Conservation (phyloP, 2,888 invertebrate species). For the Melanostoma scalare region DNA sequence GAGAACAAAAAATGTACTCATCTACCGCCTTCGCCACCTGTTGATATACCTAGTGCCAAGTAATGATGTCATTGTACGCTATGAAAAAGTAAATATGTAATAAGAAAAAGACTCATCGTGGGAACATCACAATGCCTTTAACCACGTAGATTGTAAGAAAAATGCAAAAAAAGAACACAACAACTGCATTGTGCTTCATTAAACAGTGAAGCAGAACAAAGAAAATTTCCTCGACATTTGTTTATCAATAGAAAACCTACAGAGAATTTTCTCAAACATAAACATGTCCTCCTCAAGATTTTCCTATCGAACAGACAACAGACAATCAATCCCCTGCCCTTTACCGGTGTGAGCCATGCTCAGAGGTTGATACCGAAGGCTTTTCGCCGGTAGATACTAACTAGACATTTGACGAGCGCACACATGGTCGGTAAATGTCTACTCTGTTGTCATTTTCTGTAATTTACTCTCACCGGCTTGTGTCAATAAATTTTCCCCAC, state of each 20-base stretch:
- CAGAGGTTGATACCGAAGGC: no score
- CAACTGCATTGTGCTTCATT: conserved; percentile 11
- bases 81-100: background rate
- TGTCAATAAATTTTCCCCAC: background rate
- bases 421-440: no score
- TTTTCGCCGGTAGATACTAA: no score
- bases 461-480: no score
- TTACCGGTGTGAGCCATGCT: no score
- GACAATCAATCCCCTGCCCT: background rate
- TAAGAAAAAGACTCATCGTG: conserved; percentile 31
- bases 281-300: conserved; percentile 45
- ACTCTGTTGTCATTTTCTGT: no score
- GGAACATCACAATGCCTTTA: conserved; percentile 11
- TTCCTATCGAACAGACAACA: background rate
- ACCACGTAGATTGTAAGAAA: background rate
- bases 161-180: conserved; percentile 21
- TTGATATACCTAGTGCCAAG: conserved; percentile 37
- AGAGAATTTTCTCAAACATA: conserved; percentile 65
- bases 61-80: conserved; percentile 48
- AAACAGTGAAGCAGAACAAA: conserved; percentile 20
- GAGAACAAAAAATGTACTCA: background rate
- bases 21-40: conserved; percentile 44
- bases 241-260: conserved; percentile 59
- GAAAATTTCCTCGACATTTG: conserved; percentile 32
- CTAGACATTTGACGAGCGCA: no score